These are phyloP conservation scores for Hapalemur alaotrensis DNA, from an alignment of 2,797 vertebrate genomes.

Conservation along the genomic window DNA sequence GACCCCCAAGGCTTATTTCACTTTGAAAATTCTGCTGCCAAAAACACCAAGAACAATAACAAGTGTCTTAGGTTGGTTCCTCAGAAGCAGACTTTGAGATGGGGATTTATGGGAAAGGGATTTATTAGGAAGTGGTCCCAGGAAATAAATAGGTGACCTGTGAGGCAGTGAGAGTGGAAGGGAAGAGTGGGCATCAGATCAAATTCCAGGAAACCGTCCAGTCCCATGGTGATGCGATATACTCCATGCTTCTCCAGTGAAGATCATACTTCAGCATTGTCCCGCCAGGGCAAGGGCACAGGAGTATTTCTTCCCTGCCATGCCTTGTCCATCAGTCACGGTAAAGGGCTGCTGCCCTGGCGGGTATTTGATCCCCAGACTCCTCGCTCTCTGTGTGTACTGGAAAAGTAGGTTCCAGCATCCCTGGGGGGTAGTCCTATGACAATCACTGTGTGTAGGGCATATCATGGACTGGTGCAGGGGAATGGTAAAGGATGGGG, in stretches of 20 bases:
- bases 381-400: neutral
- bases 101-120: neutral
- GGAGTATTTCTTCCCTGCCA: too few relatives aligned
- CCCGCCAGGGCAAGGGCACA: neutral
- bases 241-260: neutral
- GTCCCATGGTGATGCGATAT: neutral
- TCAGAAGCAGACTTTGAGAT: neutral
- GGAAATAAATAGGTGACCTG: neutral
- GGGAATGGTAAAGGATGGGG: neutral
- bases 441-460: fast-evolving
- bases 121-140: neutral
- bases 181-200: neutral
- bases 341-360: neutral
- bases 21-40: neutral
- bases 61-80: neutral
- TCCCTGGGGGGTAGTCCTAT: neutral
- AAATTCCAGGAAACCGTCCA: neutral
- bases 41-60: neutral
- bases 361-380: neutral
- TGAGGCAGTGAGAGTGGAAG: neutral
- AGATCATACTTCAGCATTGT: neutral
- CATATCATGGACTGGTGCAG: fast-evolving
- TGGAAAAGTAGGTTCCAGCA: neutral
- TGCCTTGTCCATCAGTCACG: neutral
- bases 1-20: neutral